Evolutionary conservation across 1,140 invertebrate genomes (phyloP).

Genomic region (Diuraphis noxia): DNA sequence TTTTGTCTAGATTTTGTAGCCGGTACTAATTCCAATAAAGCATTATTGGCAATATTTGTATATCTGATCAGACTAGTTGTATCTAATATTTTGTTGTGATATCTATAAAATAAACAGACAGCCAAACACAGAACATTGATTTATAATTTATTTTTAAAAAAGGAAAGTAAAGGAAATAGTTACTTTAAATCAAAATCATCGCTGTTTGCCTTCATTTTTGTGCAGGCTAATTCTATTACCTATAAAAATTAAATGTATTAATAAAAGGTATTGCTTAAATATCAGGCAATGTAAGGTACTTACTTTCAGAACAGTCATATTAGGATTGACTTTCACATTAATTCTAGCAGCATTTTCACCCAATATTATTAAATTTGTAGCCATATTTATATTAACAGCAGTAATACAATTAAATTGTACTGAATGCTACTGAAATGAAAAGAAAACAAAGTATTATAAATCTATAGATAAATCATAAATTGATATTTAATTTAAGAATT

Average conservation of each 20-base stretch:
- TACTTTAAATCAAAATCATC: conserved; percentile 75
- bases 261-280: neutral
- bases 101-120: conserved; percentile 61
- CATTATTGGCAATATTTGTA: conserved; percentile 81
- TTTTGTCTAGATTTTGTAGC: conserved; percentile 66
- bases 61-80: conserved; percentile 73
- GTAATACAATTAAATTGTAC: neutral
- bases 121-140: neutral
- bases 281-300: neutral
- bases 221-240: conserved; percentile 79
- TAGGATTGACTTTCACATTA: conserved; percentile 46
- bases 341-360: conserved; percentile 35
- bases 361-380: conserved; percentile 25
- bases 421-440: neutral
- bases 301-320: conserved; percentile 42
- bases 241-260: conserved; percentile 58
- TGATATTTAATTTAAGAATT: neutral
- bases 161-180: conserved; percentile 38
- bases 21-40: conserved; percentile 75
- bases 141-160: neutral
- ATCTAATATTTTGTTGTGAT: conserved; percentile 75
- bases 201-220: conserved; percentile 72
- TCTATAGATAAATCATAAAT: neutral
- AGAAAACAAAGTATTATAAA: neutral
- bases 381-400: neutral